phyloP scores from a whole-genome alignment of 2,113 vertebrate genomes.

The Lepisosteus oculatus region DNA sequence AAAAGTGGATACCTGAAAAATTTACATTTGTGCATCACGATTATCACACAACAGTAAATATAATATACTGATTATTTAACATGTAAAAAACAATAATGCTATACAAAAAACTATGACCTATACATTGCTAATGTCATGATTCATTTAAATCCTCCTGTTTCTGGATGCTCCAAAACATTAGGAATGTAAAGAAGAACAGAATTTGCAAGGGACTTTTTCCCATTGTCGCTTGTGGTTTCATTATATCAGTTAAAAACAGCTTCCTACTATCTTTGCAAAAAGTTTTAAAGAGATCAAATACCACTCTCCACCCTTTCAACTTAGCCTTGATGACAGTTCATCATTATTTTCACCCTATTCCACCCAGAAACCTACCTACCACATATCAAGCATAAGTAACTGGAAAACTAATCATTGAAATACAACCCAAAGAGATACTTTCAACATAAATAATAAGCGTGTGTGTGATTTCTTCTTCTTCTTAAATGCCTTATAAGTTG shows the following conservation, averaged over 20 bases:
- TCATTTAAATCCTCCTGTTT: slow-evolving; percentile 27
- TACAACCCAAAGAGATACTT: slow-evolving; percentile 52
- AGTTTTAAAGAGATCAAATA: neutral
- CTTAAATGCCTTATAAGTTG: too few species aligned
- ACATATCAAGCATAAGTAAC: slow-evolving; percentile 17
- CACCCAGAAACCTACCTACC: neutral
- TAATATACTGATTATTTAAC: slow-evolving; percentile 40
- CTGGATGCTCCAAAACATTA: neutral
- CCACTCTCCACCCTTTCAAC: neutral
- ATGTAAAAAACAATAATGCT: slow-evolving; percentile 34
- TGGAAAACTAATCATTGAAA: slow-evolving; percentile 14
- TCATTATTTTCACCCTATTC: neutral
- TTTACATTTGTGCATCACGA: slow-evolving; percentile 60
- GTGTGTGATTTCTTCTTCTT: too few species aligned
- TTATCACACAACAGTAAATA: slow-evolving; percentile 27
- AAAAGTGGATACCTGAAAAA: slow-evolving; percentile 42
- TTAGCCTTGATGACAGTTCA: neutral
- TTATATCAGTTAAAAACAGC: slow-evolving; percentile 1
- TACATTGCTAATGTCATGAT: slow-evolving; percentile 26
- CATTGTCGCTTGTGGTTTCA: slow-evolving; percentile 2
- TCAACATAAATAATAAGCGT: slow-evolving; percentile 51
- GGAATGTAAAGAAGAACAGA: neutral
- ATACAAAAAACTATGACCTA: slow-evolving; percentile 32
- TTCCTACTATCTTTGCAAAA: too few species aligned
- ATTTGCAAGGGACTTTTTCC: neutral